Percentiles rank a stretch among this genome's conserved stretches.
phyloP scores from a whole-genome alignment of 2,113 vertebrate genomes.

The Heterotilapia buettikoferi region DNA sequence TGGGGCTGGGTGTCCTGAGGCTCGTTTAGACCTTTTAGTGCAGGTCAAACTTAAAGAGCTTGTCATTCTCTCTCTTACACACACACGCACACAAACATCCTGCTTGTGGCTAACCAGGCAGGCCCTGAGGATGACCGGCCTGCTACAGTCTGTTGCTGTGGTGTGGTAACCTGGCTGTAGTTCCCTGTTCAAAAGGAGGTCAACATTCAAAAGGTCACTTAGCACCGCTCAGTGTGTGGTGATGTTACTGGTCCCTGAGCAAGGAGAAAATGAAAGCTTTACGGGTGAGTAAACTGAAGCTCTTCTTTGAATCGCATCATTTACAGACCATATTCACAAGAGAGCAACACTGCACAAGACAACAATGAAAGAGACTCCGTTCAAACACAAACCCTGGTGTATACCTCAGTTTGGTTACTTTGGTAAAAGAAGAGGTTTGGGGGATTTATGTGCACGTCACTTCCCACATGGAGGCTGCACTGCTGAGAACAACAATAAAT shows the following conservation, averaged over 20 bases:
- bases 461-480: neutral
- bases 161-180: conserved; percentile 36
- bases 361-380: neutral
- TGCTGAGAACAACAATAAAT: neutral
- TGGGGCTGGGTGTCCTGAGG: conserved; percentile 15
- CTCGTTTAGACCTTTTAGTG: conserved; percentile 54
- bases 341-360: neutral
- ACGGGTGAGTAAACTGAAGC: neutral
- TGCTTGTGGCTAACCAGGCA: conserved; percentile 43
- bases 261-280: neutral
- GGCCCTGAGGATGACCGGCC: conserved; percentile 7
- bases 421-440: neutral
- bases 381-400: neutral
- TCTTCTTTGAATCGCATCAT: neutral
- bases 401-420: neutral
- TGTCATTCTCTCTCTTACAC: neutral
- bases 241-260: neutral
- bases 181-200: conserved; percentile 34
- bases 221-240: neutral
- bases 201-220: conserved; percentile 41
- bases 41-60: conserved; percentile 42
- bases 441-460: neutral
- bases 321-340: neutral
- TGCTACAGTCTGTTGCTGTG: conserved; percentile 9
- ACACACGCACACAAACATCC: conserved; percentile 9